These are phyloP conservation scores for Lordiphosa stackelbergi DNA, from an alignment of 1,140 invertebrate species.

Conservation along the genomic window DNA sequence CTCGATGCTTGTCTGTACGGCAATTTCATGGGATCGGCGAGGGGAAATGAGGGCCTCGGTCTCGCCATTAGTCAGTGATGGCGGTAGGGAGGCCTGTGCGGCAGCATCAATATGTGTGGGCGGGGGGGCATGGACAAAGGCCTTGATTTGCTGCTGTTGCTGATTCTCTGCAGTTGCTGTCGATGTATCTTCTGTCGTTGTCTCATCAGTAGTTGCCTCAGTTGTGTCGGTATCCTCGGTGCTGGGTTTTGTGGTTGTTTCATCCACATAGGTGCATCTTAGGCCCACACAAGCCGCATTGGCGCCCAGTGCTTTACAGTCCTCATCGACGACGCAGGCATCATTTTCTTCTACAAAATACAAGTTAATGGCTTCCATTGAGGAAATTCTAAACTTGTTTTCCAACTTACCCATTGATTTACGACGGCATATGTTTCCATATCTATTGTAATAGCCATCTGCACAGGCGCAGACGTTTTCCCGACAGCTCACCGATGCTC, in stretches of 20 bases:
- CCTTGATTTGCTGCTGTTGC: constrained; percentile 34
- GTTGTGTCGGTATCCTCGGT: constrained; percentile 20
- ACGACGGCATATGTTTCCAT: constrained; percentile 76
- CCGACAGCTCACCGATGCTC: constrained; percentile 67
- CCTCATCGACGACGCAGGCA: constrained; percentile 73
- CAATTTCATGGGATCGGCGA: constrained; percentile 61
- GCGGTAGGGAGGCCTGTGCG: constrained; percentile 45
- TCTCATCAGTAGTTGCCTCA: constrained; percentile 29
- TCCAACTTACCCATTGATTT: constrained; percentile 72
- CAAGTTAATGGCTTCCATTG: not conserved
- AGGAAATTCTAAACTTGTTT: not conserved
- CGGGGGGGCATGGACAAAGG: constrained; percentile 44
- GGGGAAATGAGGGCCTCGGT: constrained; percentile 37
- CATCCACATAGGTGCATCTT: constrained; percentile 57
- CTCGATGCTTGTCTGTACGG: constrained; percentile 72
- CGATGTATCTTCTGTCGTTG: constrained; percentile 9
- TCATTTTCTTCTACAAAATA: constrained; percentile 58
- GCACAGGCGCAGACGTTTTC: constrained; percentile 71
- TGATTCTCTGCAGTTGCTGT: constrained; percentile 16
- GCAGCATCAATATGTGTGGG: constrained; percentile 50
- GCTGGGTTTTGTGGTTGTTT: constrained; percentile 15
- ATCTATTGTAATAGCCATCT: constrained; percentile 76
- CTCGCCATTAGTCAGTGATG: constrained; percentile 49
- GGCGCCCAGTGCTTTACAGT: constrained; percentile 66
- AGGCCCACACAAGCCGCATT: constrained; percentile 53